phyloP scores from a whole-genome alignment of 2,113 vertebrate species.

The Ifrita kowaldi region DNA sequence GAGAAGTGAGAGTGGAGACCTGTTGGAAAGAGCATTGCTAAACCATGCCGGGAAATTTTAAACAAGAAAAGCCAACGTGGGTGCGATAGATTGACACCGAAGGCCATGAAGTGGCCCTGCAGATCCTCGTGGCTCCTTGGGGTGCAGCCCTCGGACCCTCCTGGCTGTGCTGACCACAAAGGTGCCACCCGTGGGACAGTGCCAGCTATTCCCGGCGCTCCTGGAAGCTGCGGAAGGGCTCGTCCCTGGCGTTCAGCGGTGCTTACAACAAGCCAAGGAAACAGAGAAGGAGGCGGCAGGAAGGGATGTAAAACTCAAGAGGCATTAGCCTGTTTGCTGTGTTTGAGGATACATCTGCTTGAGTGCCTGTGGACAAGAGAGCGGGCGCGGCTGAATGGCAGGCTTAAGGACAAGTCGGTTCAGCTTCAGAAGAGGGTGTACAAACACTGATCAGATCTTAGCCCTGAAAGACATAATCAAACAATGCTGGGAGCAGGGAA shows the following conservation, averaged over 20 bases:
- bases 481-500: not conserved
- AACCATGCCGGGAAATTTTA: not conserved
- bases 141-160: not conserved
- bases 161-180: not conserved
- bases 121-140: not conserved
- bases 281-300: slow-evolving; percentile 26
- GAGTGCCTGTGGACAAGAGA: slow-evolving; percentile 41
- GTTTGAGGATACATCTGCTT: slow-evolving; percentile 34
- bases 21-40: not conserved
- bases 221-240: not conserved
- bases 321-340: slow-evolving; percentile 43
- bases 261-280: not conserved
- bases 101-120: not conserved
- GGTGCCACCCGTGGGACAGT: not conserved
- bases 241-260: not conserved
- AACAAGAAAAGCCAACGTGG: accelerated
- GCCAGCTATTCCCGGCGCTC: not conserved
- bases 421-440: slow-evolving; percentile 5
- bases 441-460: slow-evolving; percentile 30
- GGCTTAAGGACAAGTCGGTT: slow-evolving; percentile 29
- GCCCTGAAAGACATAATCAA: slow-evolving; percentile 19
- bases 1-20: not conserved
- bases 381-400: not conserved
- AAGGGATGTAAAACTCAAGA: slow-evolving; percentile 38
- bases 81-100: accelerated